Evolutionary conservation across 2,888 invertebrate species (phyloP).

Genomic region (Busseola fusca): DNA sequence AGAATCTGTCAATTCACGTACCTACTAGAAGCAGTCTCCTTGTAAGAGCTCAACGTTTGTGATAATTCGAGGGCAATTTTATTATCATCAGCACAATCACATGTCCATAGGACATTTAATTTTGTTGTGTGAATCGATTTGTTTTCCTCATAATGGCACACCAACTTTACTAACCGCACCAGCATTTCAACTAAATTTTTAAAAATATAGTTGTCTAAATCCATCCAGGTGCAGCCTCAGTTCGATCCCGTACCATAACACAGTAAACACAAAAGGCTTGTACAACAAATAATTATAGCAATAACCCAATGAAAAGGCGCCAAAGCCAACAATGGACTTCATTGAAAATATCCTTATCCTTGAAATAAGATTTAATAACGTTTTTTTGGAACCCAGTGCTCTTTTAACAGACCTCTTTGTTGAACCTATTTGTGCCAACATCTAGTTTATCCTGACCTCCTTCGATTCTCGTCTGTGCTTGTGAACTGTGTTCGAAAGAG

Average conservation of each 20-base stretch:
- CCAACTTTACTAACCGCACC: not conserved
- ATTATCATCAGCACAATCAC: not conserved
- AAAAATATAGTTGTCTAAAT: slow-evolving; percentile 5
- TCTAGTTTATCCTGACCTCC: slow-evolving; percentile 68
- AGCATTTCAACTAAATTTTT: not conserved
- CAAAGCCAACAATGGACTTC: slow-evolving; percentile 63
- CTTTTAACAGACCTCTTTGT: slow-evolving; percentile 81
- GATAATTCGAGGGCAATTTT: not conserved
- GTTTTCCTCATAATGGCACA: not conserved
- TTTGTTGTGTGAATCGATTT: not conserved
- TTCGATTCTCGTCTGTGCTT: slow-evolving; percentile 11
- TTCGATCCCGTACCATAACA: slow-evolving; percentile 21
- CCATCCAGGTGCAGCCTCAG: slow-evolving; percentile 48
- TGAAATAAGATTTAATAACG: slow-evolving; percentile 85
- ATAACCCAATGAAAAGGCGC: slow-evolving; percentile 71
- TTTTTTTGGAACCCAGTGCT: slow-evolving; percentile 82
- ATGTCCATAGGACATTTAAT: not conserved
- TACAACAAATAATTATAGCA: slow-evolving; percentile 57
- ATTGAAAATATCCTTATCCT: slow-evolving; percentile 74
- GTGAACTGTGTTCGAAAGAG: slow-evolving; percentile 9
- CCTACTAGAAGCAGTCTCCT: not conserved
- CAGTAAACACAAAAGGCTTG: slow-evolving; percentile 39
- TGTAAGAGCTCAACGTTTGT: not conserved
- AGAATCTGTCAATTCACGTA: not conserved
- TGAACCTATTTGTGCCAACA: slow-evolving; percentile 67